These are phyloP conservation scores for Brenthis ino DNA, from an alignment of 2,888 invertebrate species.

Conservation along the genomic window DNA sequence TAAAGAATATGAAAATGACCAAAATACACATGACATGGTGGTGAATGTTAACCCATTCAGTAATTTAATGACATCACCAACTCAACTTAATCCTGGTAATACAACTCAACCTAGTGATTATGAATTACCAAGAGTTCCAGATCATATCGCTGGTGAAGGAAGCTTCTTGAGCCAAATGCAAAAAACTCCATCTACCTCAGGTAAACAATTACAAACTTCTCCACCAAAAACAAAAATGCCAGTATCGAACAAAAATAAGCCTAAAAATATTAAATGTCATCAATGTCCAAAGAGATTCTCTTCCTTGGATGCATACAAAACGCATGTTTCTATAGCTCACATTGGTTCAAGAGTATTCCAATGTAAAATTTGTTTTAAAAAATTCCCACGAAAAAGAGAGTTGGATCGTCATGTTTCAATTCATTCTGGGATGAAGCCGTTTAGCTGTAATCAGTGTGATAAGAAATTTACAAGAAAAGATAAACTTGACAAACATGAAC, in stretches of 20 bases:
- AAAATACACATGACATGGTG: conserved; percentile 80
- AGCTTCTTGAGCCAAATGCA: conserved; percentile 70
- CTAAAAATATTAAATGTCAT: conserved; percentile 78
- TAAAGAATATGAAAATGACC: conserved; percentile 60
- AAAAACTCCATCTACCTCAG: conserved; percentile 58
- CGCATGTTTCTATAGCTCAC: conserved; percentile 79
- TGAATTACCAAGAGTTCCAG: conserved; percentile 77
- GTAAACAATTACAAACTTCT: conserved; percentile 57
- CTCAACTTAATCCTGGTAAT: conserved; percentile 54
- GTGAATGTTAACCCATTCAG: conserved; percentile 84
- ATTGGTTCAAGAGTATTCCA: conserved; percentile 81
- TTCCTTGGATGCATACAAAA: conserved; percentile 77
- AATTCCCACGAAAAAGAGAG: conserved; percentile 86
- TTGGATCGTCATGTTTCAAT: conserved; percentile 86
- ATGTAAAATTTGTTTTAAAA: conserved; percentile 86
- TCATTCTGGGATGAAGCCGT: conserved; percentile 86
- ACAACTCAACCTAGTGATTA: conserved; percentile 52
- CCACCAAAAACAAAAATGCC: conserved; percentile 61
- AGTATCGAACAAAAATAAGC: conserved; percentile 65
- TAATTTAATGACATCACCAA: conserved; percentile 73
- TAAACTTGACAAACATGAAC: conserved; percentile 85
- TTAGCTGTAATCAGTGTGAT: conserved; percentile 85
- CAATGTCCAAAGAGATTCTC: conserved; percentile 78
- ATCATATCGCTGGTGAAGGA: conserved; percentile 77
- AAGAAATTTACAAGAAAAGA: conserved; percentile 87